Evolutionary conservation across 2,797 vertebrate species (phyloP), one percentile per base, ranked within the genome.

Genomic region (Simalia tracyae): DNA sequence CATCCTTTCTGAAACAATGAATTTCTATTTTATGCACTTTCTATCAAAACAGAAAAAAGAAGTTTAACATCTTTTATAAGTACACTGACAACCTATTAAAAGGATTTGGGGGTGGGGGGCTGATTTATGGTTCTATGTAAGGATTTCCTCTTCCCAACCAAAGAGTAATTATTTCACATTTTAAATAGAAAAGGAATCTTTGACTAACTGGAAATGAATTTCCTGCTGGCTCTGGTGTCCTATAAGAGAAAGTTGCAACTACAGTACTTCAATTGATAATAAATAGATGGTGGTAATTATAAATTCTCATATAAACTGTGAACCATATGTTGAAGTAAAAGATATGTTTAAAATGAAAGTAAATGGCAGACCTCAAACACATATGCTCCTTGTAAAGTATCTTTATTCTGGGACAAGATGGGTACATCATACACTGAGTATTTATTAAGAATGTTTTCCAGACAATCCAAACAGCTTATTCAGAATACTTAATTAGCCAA

Each of bases 21-120:
- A 94, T 97, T 97, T 96, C 94, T 46, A 93, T 98, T 97, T 97
- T 97, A 96, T 93, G 94, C 93, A 90, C 88, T 87, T 85, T 89
- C 26, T 50, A 90, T 91, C 95, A 87, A 86, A 92, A 84, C 14
- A 86, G 85, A 26, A 9, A 87, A 59, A 87, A 95, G 93, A 90
- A 97, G 94, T 96, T 95, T 96, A 96, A 93, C 95, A 91, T 92
- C 93, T 61, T 95, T 87, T 96, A 91, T 96, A 96, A 89, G 92
- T 94, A 94, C 92, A 8, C 90, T 91, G 89, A 81, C 90, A 10
- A 61, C 9, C 9, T 81, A 90, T 72, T 59, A 90, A 66, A 86
- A 14, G 3, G 85, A 17, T 36, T 86, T 36, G 31, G 31, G 31
- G 31, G 31, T 1, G 1, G 31, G 31, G 31, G 31, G 31, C 54